Percentiles rank a stretch among this genome's conserved stretches.
Evolutionary conservation across 2,888 invertebrate species (phyloP).

Genomic region (Stramonita haemastoma): DNA sequence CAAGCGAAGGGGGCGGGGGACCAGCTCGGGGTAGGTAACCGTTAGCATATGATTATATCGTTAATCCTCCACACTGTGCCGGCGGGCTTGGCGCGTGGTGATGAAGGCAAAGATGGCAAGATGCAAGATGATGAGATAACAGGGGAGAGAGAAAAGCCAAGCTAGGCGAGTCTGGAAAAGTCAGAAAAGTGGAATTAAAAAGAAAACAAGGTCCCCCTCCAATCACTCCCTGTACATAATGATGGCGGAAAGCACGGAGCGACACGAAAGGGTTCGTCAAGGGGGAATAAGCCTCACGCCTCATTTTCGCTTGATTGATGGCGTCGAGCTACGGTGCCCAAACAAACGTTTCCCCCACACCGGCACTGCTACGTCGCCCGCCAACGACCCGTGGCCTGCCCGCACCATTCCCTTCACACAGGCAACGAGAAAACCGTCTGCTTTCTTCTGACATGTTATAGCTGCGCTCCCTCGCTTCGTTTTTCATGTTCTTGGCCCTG

Average conservation of each 20-base stretch:
- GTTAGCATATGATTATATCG: too few relatives aligned
- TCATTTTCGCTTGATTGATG: slow-evolving; percentile 44
- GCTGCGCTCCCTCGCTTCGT: slow-evolving; percentile 1
- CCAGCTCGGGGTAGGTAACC: too few relatives aligned
- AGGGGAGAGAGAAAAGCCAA: background rate
- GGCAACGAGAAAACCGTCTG: slow-evolving; percentile 24
- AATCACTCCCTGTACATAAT: slow-evolving; percentile 20
- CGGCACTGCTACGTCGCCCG: slow-evolving; percentile 29
- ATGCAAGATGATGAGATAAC: slow-evolving; percentile 6
- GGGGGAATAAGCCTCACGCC: slow-evolving; percentile 42
- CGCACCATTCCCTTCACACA: slow-evolving; percentile 19
- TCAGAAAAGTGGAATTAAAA: background rate
- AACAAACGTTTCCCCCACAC: slow-evolving; percentile 25
- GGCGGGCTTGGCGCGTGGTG: too few relatives aligned
- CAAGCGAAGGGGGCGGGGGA: too few relatives aligned
- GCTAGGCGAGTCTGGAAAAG: background rate
- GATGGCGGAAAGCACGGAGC: slow-evolving; percentile 23
- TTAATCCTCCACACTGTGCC: too few relatives aligned
- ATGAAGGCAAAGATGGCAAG: background rate
- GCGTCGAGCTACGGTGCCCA: slow-evolving; percentile 31
- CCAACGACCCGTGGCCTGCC: slow-evolving; percentile 35
- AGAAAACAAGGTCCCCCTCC: background rate
- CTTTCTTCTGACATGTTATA: background rate
- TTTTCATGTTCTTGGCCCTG: slow-evolving; percentile 22
- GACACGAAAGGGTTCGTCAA: slow-evolving; percentile 39